Percentiles rank a stretch among this genome's conserved stretches.
These are phyloP conservation scores for Alexandromys fortis DNA, from an alignment of 2,113 vertebrate species.

Conservation along the genomic window DNA sequence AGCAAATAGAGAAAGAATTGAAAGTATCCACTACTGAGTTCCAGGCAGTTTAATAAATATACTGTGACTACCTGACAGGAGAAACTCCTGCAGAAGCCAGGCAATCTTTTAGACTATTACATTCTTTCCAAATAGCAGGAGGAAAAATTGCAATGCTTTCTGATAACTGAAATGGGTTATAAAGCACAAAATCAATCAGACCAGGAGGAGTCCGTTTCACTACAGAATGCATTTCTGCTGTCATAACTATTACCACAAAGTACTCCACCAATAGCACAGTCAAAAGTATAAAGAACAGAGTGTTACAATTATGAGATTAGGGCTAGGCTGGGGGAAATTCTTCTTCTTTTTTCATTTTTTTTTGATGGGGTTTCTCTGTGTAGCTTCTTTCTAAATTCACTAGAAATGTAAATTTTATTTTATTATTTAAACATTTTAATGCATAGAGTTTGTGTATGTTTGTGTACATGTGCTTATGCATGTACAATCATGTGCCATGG, in stretches of 20 bases:
- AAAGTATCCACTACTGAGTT: slow-evolving; percentile 60
- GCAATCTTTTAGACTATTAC: slow-evolving; percentile 65
- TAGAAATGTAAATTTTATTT: background rate
- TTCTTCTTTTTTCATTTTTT: background rate
- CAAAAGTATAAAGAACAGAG: background rate
- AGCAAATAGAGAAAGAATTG: background rate
- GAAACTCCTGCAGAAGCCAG: slow-evolving; percentile 57
- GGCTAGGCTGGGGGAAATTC: background rate
- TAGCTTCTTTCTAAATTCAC: background rate
- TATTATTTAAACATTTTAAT: background rate
- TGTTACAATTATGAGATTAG: background rate
- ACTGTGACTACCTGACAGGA: slow-evolving; percentile 71
- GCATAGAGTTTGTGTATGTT: background rate
- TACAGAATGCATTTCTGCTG: background rate
- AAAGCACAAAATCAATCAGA: slow-evolving; percentile 74
- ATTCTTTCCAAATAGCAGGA: slow-evolving; percentile 63
- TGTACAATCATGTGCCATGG: background rate
- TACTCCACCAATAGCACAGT: slow-evolving; percentile 33
- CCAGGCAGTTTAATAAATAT: slow-evolving; percentile 69
- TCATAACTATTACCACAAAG: slow-evolving; percentile 58
- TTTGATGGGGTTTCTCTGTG: too few relatives aligned
- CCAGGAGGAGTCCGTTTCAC: slow-evolving; percentile 41
- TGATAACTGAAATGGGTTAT: slow-evolving; percentile 72
- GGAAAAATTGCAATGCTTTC: slow-evolving; percentile 70
- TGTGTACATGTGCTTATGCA: background rate